phyloP scores from a whole-genome alignment of 2,888 invertebrate species.

The Drosophila glabriapex region DNA sequence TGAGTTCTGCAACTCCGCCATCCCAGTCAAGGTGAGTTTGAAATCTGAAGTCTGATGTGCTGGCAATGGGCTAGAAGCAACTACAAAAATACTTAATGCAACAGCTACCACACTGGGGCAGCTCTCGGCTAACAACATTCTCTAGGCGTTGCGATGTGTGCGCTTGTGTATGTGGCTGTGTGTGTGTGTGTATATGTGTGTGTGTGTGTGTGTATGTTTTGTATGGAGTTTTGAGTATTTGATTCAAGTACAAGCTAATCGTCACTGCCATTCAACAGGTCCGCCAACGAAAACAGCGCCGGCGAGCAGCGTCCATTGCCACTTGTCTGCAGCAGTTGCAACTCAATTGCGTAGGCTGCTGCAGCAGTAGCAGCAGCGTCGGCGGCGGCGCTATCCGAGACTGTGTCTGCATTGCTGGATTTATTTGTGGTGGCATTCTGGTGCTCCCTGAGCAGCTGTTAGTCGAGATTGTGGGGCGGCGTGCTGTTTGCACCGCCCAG shows the following conservation, averaged over 20 bases:
- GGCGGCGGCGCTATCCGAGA: not conserved
- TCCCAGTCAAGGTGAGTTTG: constrained; percentile 26
- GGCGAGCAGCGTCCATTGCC: constrained; percentile 51
- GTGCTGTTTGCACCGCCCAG: constrained; percentile 84
- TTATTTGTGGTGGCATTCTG: constrained; percentile 27
- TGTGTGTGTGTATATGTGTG: not conserved
- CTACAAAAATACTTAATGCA: constrained; percentile 68
- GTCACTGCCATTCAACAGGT: constrained; percentile 56
- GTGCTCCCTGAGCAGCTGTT: constrained; percentile 64
- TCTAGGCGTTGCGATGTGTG: constrained; percentile 27
- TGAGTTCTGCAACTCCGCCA: constrained; percentile 11
- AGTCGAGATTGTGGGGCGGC: constrained; percentile 84
- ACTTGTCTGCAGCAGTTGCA: constrained; percentile 52
- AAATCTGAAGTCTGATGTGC: constrained; percentile 19
- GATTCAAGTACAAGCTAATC: constrained; percentile 52
- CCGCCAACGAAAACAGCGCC: constrained; percentile 55
- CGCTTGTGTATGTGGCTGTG: not conserved
- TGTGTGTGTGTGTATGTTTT: constrained; percentile 6
- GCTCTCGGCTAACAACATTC: constrained; percentile 55
- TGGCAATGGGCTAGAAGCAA: constrained; percentile 47
- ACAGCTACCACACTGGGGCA: constrained; percentile 36
- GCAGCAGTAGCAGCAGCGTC: constrained; percentile 47
- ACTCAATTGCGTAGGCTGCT: constrained; percentile 58
- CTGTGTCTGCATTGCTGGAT: not conserved
- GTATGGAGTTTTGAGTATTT: constrained; percentile 41